Conservation (phyloP, 2,888 invertebrate species). For the Cephus rjabovi region DNA sequence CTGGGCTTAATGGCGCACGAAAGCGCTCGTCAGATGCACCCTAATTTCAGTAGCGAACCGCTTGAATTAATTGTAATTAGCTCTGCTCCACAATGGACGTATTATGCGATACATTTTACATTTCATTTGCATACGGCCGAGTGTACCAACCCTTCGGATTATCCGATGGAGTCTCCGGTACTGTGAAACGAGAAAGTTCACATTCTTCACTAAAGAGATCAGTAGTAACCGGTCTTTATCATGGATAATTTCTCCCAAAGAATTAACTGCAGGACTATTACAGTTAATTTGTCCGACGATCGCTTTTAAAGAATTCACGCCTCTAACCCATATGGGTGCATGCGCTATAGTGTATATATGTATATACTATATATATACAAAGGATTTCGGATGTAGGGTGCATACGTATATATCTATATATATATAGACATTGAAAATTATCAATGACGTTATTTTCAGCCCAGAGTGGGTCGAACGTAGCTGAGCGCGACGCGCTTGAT, state of each 20-base stretch:
- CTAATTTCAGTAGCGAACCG: neutral
- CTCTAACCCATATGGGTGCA: neutral
- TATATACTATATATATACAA: neutral
- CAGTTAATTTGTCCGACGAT: neutral
- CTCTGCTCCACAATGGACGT: slow-evolving; percentile 23
- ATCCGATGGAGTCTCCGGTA: neutral
- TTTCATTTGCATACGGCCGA: slow-evolving; percentile 35
- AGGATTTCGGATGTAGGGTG: neutral
- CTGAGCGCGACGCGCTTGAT: neutral
- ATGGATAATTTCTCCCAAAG: neutral
- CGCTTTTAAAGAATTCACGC: neutral
- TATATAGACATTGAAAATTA: neutral
- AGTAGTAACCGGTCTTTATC: neutral
- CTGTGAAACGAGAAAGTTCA: neutral
- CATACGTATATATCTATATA: too few relatives aligned
- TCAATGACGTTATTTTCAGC: neutral
- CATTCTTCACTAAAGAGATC: neutral
- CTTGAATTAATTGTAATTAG: slow-evolving; percentile 39
- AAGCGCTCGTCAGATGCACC: neutral
- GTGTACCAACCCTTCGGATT: neutral
- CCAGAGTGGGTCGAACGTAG: neutral
- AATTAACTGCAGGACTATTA: neutral
- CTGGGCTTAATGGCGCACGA: neutral
- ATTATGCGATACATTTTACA: slow-evolving; percentile 38
- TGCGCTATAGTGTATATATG: neutral